Evolutionary conservation across 2,113 vertebrate genomes (phyloP).

Genomic region (Dicerorhinus sumatrensis): DNA sequence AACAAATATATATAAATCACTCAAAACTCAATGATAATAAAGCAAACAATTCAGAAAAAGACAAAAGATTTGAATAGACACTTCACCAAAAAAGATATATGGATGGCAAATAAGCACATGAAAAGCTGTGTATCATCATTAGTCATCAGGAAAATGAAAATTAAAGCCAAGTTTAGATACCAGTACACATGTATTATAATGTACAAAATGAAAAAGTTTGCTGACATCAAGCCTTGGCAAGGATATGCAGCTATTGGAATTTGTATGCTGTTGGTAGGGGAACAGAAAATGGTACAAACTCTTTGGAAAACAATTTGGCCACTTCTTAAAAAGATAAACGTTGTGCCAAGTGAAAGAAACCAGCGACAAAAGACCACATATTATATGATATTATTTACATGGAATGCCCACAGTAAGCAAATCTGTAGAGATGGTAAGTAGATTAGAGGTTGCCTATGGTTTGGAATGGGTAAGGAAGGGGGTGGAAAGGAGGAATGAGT

Average conservation of each 20-base stretch:
- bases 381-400: background rate
- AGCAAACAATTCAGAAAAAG: background rate
- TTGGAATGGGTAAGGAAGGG: no score
- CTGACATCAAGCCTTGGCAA: background rate
- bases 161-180: background rate
- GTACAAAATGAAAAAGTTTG: background rate
- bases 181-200: background rate
- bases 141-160: background rate
- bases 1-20: background rate
- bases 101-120: background rate
- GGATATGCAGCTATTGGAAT: background rate
- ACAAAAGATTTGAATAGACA: background rate
- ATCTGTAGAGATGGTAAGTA: no score
- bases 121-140: background rate
- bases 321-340: background rate
- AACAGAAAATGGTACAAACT: background rate
- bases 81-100: background rate
- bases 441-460: no score
- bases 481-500: no score
- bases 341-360: background rate
- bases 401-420: no score
- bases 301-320: background rate
- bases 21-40: background rate
- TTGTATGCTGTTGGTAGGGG: background rate
- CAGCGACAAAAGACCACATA: background rate